phyloP scores from a whole-genome alignment of 1,140 invertebrate species.

The Paraescarpia echinospica region DNA sequence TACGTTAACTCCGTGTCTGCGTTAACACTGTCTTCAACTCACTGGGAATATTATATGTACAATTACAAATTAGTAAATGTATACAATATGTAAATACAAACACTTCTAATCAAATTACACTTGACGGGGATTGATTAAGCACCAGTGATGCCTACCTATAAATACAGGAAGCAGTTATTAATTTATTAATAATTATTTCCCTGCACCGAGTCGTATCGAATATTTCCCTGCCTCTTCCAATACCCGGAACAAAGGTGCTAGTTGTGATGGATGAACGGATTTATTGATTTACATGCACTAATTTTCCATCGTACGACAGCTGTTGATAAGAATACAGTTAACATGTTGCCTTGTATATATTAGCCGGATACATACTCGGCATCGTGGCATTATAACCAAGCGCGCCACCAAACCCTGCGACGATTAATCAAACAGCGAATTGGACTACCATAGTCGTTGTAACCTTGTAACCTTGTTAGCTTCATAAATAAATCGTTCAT shows the following conservation, averaged over 20 bases:
- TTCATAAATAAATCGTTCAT: neutral
- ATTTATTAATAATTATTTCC: neutral
- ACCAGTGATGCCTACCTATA: too few relatives aligned
- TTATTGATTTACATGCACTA: neutral
- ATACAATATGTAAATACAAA: too few relatives aligned
- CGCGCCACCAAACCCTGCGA: too few relatives aligned
- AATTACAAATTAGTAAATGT: too few relatives aligned
- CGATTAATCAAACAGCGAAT: neutral
- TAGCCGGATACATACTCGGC: neutral
- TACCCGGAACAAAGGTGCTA: neutral
- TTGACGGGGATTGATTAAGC: too few relatives aligned
- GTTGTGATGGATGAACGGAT: neutral
- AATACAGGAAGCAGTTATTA: neutral
- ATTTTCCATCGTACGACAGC: neutral
- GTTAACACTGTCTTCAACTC: too few relatives aligned
- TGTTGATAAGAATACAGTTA: neutral
- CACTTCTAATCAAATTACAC: too few relatives aligned
- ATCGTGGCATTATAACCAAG: neutral
- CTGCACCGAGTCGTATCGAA: too few relatives aligned
- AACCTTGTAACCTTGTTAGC: neutral
- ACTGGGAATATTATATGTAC: too few relatives aligned
- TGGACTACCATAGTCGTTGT: neutral
- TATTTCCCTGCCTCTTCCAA: neutral
- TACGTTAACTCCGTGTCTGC: too few relatives aligned
- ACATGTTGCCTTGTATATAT: neutral